Evolutionary conservation across 2,797 vertebrate species (phyloP).

Genomic region (Nyctibius grandis): DNA sequence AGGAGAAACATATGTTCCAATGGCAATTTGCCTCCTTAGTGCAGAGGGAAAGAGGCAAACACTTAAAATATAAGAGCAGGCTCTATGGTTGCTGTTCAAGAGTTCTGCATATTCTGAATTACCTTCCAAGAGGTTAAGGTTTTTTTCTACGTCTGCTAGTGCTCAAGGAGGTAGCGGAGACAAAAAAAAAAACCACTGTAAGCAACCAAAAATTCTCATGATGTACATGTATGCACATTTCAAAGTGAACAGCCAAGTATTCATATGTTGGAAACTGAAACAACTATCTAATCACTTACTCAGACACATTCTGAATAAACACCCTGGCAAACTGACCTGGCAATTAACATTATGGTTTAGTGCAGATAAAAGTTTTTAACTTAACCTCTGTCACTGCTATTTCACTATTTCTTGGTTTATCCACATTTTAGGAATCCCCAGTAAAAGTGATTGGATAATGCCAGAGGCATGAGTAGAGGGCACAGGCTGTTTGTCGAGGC

Average conservation of each 20-base stretch:
- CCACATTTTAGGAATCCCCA: background rate
- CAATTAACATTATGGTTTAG: background rate
- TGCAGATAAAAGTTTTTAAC: background rate
- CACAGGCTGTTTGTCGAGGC: background rate
- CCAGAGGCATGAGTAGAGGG: background rate
- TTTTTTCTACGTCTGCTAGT: background rate
- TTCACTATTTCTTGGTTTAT: background rate
- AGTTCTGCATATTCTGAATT: background rate
- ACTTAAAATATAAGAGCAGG: background rate
- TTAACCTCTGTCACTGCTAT: background rate
- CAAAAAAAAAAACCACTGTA: rapidly evolving
- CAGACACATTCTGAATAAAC: background rate
- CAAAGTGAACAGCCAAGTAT: background rate
- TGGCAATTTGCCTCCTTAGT: background rate
- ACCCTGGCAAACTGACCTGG: background rate
- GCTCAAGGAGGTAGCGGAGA: background rate
- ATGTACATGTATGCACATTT: background rate
- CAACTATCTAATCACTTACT: background rate
- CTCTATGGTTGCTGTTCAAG: background rate
- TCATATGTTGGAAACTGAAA: background rate
- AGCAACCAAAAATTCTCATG: background rate
- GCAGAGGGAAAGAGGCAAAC: background rate
- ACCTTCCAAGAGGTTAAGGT: background rate
- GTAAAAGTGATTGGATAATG: background rate
- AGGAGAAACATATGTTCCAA: conserved; percentile 12